Conservation (phyloP, 2,797 vertebrate species). For the Phalanger gymnotis region DNA sequence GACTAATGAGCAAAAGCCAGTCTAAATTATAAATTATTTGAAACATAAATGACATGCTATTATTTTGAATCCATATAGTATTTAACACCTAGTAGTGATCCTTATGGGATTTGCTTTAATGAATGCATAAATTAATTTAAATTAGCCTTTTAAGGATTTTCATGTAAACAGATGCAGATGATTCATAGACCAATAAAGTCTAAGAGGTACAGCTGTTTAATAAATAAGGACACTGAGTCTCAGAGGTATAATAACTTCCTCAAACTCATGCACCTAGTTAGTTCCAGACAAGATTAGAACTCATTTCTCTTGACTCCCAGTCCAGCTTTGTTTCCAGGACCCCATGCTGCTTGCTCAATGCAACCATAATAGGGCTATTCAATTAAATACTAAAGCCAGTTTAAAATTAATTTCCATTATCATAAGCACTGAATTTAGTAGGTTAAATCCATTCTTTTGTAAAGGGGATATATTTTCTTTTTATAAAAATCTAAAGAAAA, state of each 20-base stretch:
- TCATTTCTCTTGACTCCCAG: background rate
- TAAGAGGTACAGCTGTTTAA: background rate
- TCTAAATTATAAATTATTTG: background rate
- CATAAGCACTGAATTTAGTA: background rate
- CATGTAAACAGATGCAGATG: background rate
- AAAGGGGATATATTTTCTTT: background rate
- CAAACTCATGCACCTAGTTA: background rate
- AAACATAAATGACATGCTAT: background rate
- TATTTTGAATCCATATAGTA: background rate
- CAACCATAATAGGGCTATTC: background rate
- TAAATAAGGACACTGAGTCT: background rate
- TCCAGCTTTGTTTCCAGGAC: background rate
- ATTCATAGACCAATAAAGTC: background rate
- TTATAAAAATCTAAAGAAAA: background rate
- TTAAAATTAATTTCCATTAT: background rate
- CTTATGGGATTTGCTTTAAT: background rate
- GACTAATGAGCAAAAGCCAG: background rate
- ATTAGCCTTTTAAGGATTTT: background rate
- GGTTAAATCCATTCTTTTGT: background rate
- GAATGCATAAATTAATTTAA: background rate
- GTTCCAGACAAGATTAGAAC: background rate
- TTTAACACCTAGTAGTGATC: background rate
- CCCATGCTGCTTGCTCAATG: background rate
- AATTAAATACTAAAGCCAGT: background rate
- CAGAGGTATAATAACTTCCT: background rate